Evolutionary conservation across 2,888 invertebrate genomes (phyloP), one percentile per base, ranked within the genome.

Genomic region (Lycaena phlaeas): DNA sequence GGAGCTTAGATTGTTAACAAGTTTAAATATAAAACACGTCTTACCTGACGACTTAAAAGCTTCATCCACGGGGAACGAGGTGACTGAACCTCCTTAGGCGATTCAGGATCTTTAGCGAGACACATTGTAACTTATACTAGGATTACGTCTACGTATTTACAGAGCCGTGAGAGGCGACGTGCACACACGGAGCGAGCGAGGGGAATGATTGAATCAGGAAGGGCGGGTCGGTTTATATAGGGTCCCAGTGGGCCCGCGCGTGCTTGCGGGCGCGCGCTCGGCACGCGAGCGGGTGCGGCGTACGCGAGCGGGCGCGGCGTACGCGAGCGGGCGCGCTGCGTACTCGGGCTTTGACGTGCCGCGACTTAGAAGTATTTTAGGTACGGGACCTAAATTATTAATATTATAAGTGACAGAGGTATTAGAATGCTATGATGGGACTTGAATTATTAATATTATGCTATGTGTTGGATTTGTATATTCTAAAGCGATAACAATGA

Each of bases 21-120:
- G n/a, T n/a, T n/a, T n/a, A n/a, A n/a, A n/a, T n/a, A 37, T 14
- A 28, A 38, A 38, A 18, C 28, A 36, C 44, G 49, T 55, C 59
- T 71, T 82, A 88, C 88, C 86, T 87, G 87, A 66, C 79, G 76
- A 52, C 72, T 82, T 47, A 86, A 61, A 64, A 85, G 77, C 73
- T 87, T 85, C 51, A 86, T 78, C 85, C 86, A 87, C 42, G 87
- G 87, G 43, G 87, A 87, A 46, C 81, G 82, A 49, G 86, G 85
- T 44, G 82, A 69, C 48, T 59, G 57, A 46, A 61, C 71, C 72
- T 79, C 77, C 61, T 74, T 76, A 54, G 76, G 75, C 45, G 82
- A 76, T 54, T 74, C 65, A 45, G 67, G 67, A 52, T 73, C 67
- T 60, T 84, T 78, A 68, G 73, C 69, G 58, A 87, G 71, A 76